Base-by-base conservation (phyloP, 2,888 invertebrate species). In the Alloscopus bannaensis region DNA sequence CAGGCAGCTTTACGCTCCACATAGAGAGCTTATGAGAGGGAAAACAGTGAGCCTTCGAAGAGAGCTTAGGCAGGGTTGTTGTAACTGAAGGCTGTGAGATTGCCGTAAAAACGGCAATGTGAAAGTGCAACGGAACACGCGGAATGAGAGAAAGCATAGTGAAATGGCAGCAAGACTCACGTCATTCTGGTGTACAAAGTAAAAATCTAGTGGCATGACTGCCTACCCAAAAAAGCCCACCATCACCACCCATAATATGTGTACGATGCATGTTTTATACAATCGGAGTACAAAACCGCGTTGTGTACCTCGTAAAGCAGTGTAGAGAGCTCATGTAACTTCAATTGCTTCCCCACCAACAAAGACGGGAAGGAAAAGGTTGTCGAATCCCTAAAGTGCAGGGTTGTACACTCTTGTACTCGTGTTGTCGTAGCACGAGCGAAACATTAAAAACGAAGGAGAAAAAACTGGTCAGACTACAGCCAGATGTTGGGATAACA, bases 321-420 rank as follows among this genome's bases (percentile, higher is more conserved):
- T n/a, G n/a, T n/a, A n/a, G n/a, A n/a, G n/a, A 13, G 28, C 40
- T 59, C 52, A 3, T 8, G 22, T 29, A 31, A 18, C n/a, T 18
- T 45, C 68, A 40, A 69, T 55, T 50, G 31, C 52, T 36, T 3
- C 40, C 20, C 36, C 13, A 62, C 8, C n/a, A 45, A 45, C 13
- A 45, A 57, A 57, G 69, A 59, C 45, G 28, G 52, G 16, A 59
- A 24, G 26, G 70, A 47, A 70, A 70, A 70, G 70, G 70, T 59
- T 70, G 70, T 70, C 59, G 70, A 70, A 45, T 70, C 70, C 70
- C 70, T 18, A 60, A 70, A 59, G 70, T 29, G 47, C 36, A 68
- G 1, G 8, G 26, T 26, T n/a, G n/a, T 55, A 24, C 18, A 59
- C 31, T 4, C 6, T 8, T 50, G 20, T 50, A n/a, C 4, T 8